These are phyloP conservation scores for Mus minutoides DNA, from an alignment of 2,797 vertebrate genomes.

Conservation along the genomic window DNA sequence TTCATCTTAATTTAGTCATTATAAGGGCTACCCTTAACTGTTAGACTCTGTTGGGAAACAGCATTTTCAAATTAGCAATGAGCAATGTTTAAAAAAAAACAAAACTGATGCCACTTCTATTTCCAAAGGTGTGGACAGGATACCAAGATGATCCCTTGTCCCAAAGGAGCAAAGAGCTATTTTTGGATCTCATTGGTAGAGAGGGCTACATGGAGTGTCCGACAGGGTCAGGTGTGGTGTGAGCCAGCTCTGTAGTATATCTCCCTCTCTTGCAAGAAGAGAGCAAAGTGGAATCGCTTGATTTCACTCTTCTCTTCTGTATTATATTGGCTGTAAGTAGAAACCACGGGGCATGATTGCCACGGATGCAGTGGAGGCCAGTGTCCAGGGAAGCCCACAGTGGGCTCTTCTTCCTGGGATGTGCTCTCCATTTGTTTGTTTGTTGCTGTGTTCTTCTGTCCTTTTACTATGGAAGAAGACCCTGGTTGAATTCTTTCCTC, in stretches of 20 bases:
- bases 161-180: neutral
- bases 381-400: neutral
- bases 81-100: neutral
- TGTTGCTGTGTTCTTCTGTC: neutral
- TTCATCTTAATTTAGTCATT: constrained; percentile 2
- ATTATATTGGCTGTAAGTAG: neutral
- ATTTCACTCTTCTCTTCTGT: neutral
- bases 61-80: neutral
- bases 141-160: neutral
- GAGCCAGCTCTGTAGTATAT: neutral
- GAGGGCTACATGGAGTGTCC: neutral
- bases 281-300: neutral
- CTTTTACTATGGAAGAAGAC: neutral
- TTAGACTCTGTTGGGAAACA: neutral
- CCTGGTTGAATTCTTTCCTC: neutral
- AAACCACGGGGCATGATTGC: neutral
- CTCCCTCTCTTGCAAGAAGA: neutral
- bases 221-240: neutral
- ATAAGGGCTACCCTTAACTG: neutral
- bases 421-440: neutral
- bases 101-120: neutral
- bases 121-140: neutral
- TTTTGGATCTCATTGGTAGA: neutral
- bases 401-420: neutral
- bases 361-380: neutral